Conservation (phyloP, 2,888 invertebrate species). For the Eristalinus aeneus region DNA sequence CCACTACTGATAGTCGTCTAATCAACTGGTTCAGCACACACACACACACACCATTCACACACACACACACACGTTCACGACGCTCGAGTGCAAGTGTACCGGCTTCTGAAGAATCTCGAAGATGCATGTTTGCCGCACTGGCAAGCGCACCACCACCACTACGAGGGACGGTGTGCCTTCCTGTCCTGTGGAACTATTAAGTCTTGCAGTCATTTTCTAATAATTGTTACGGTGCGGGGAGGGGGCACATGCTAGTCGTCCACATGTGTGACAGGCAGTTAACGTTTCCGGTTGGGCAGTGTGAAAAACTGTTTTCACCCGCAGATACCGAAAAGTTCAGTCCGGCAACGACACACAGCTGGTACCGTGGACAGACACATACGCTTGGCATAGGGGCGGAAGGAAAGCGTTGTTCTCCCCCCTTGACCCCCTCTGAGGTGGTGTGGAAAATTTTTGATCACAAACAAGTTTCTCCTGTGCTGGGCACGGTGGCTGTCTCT, state of each 20-base stretch:
- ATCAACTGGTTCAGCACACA: conserved; percentile 17
- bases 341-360: conserved; percentile 43
- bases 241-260: conserved; percentile 14
- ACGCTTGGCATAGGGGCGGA: conserved; percentile 26
- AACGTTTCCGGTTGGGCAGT: conserved; percentile 56
- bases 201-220: conserved; percentile 42
- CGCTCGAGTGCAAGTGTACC: conserved; percentile 16
- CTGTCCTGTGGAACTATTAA: not conserved
- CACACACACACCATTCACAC: not conserved
- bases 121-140: not conserved
- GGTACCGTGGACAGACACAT: not conserved
- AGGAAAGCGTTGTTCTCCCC: not conserved
- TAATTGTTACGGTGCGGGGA: conserved; percentile 28
- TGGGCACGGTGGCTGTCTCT: not conserved
- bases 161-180: conserved; percentile 2
- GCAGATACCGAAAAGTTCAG: conserved; percentile 59
- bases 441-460: conserved; percentile 15
- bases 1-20: conserved; percentile 21
- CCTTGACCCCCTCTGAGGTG: not conserved
- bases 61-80: conserved; percentile 14
- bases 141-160: not conserved
- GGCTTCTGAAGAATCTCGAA: conserved; percentile 6
- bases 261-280: conserved; percentile 49
- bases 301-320: conserved; percentile 59
- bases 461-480: conserved; percentile 11